phyloP scores from a whole-genome alignment of 2,888 invertebrate genomes.

The Caenorhabditis angaria region DNA sequence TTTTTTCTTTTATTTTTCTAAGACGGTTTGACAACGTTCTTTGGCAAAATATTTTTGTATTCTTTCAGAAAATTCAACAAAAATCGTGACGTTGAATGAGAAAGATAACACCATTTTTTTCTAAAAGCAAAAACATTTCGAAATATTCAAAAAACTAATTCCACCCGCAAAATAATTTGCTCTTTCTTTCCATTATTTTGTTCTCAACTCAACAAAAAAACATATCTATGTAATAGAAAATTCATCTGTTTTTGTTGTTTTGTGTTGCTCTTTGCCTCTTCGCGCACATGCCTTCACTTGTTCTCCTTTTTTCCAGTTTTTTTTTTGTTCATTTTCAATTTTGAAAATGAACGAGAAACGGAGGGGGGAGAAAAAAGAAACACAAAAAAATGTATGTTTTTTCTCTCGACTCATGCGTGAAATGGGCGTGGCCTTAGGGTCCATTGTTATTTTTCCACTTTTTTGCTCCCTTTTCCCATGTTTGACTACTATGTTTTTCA shows the following conservation, averaged over 20 bases:
- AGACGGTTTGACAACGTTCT: not conserved
- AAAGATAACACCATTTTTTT: no score
- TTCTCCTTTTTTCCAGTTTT: no score
- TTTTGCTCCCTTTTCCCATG: not conserved
- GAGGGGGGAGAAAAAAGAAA: not conserved
- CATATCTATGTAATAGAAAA: not conserved
- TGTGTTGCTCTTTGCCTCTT: not conserved
- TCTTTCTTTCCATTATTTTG: constrained; percentile 21
- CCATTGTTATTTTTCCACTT: constrained; percentile 12
- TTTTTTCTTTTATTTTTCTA: not conserved
- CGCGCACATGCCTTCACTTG: not conserved
- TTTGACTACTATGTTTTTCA: constrained; percentile 1
- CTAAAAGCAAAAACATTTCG: no score
- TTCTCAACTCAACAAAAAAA: not conserved
- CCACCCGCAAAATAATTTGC: constrained; percentile 33
- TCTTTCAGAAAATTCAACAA: not conserved
- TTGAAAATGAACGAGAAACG: constrained; percentile 1
- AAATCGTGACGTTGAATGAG: no score
- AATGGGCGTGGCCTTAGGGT: constrained; percentile 46
- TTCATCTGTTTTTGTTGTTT: constrained; percentile 2
- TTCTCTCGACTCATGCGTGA: constrained; percentile 37
- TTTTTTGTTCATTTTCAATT: constrained; percentile 3
- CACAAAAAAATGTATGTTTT: constrained; percentile 11
- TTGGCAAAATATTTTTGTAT: not conserved
- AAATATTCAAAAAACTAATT: no score